phyloP scores from a whole-genome alignment of 2,888 invertebrate genomes.

The Platycheirus albimanus region DNA sequence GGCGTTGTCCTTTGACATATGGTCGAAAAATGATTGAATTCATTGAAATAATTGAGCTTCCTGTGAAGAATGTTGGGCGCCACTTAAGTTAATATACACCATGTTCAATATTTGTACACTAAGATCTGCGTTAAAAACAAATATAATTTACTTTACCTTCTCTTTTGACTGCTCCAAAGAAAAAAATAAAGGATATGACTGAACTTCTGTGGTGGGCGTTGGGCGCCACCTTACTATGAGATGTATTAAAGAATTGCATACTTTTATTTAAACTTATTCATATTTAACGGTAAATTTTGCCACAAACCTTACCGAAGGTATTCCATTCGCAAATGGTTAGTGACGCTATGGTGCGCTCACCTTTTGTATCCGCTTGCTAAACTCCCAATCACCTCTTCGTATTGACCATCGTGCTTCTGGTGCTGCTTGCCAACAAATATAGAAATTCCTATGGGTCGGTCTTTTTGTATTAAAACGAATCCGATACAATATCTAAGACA shows the following conservation, averaged over 20 bases:
- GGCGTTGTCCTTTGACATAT: too few species aligned
- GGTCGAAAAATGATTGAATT: too few species aligned
- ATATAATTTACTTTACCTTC: too few species aligned
- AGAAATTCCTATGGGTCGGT: slow-evolving; percentile 60
- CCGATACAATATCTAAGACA: slow-evolving; percentile 54
- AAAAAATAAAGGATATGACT: too few species aligned
- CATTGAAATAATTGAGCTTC: too few species aligned
- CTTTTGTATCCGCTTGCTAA: slow-evolving; percentile 4
- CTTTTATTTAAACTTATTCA: too few species aligned
- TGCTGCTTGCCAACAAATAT: slow-evolving; percentile 53
- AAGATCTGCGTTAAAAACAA: too few species aligned
- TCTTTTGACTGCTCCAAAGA: too few species aligned
- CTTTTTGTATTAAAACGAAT: slow-evolving; percentile 54
- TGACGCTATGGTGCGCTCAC: slow-evolving; percentile 12
- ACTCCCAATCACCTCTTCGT: not conserved
- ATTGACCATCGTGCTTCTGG: slow-evolving; percentile 16
- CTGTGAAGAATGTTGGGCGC: not conserved
- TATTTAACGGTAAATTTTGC: slow-evolving; percentile 18
- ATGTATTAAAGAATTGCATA: too few species aligned
- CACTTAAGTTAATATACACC: too few species aligned
- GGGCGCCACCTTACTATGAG: slow-evolving; percentile 12
- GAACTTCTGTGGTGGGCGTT: not conserved
- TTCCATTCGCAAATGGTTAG: slow-evolving; percentile 11
- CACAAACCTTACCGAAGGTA: slow-evolving; percentile 28
- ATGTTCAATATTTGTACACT: too few species aligned